These are phyloP conservation scores for Anorthoa munda DNA, from an alignment of 2,888 invertebrate species.

Conservation along the genomic window DNA sequence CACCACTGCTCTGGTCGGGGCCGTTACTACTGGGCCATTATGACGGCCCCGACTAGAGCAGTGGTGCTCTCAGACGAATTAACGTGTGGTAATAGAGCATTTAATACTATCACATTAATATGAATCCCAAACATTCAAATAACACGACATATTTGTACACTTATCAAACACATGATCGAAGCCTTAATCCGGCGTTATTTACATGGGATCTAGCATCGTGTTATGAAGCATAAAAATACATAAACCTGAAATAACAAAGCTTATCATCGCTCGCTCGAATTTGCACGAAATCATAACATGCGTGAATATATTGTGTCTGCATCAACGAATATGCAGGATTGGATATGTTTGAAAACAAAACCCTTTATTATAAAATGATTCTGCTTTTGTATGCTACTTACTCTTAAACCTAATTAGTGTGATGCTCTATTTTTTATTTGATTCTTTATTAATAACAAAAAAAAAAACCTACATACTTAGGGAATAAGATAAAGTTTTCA, in stretches of 20 bases:
- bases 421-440: not conserved
- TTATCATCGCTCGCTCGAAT: slow-evolving; percentile 34
- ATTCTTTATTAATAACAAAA: too few species aligned
- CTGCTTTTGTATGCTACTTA: not conserved
- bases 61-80: not conserved
- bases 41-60: too few species aligned
- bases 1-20: too few species aligned
- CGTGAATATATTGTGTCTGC: slow-evolving; percentile 23
- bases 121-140: slow-evolving; percentile 1
- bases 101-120: not conserved
- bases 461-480: too few species aligned
- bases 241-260: slow-evolving; percentile 41
- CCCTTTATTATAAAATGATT: not conserved
- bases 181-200: slow-evolving; percentile 24
- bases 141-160: not conserved
- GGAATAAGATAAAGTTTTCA: too few species aligned
- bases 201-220: slow-evolving; percentile 3
- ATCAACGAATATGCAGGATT: slow-evolving; percentile 17
- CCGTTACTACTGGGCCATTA: too few species aligned
- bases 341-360: not conserved
- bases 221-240: slow-evolving; percentile 39
- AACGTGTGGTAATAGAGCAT: not conserved
- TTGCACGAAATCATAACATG: slow-evolving; percentile 23
- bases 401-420: too few species aligned
- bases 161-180: slow-evolving; percentile 5